A percentile compares a stretch with the other conserved stretches of the same genome.
Evolutionary conservation across 2,113 vertebrate species (phyloP).

Genomic region (Sapajus apella): DNA sequence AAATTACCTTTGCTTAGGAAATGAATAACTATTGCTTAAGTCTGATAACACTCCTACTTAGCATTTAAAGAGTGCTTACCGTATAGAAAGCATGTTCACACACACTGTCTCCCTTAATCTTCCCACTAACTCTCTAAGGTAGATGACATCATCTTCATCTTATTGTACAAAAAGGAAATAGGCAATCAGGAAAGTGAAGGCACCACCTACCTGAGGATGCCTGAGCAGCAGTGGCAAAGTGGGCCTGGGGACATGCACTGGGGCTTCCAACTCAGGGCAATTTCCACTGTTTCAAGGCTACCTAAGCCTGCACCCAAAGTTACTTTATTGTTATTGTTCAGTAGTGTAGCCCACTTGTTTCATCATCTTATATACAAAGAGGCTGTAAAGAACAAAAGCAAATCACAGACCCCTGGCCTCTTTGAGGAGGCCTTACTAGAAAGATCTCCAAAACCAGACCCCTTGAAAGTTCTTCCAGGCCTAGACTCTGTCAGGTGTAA

Average conservation of each 20-base stretch:
- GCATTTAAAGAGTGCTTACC: background rate
- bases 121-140: background rate
- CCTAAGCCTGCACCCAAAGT: background rate
- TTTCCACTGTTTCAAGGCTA: background rate
- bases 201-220: background rate
- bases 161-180: background rate
- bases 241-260: background rate
- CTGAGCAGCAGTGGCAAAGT: background rate
- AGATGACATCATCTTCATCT: background rate
- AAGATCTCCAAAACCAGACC: background rate
- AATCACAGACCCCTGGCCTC: background rate
- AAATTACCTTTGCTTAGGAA: slow-evolving; percentile 40
- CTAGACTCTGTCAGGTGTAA: background rate
- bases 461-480: background rate
- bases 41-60: background rate
- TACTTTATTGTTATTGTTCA: background rate
- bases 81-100: background rate
- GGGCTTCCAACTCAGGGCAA: background rate
- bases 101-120: background rate
- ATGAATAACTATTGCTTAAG: slow-evolving; percentile 10
- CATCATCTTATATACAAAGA: background rate
- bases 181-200: background rate
- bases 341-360: background rate
- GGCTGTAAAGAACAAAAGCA: background rate
- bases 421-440: background rate